Evolutionary conservation across 2,888 invertebrate species (phyloP), one percentile per base, ranked within the genome.

Genomic region (Sesia apiformis): DNA sequence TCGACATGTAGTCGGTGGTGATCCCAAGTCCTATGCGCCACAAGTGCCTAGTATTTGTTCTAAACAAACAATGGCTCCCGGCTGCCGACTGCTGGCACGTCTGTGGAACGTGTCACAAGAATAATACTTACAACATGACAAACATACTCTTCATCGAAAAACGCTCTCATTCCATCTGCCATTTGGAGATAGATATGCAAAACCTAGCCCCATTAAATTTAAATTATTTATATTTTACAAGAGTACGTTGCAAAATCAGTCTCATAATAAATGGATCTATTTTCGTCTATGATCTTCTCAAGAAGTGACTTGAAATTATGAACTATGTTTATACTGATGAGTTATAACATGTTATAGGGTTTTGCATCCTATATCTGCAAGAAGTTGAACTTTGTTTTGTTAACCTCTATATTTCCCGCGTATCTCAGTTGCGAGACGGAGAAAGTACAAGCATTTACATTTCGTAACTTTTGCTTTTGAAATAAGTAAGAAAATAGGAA

Each of bases 331-430:
- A 46, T 50, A 50, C 38, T 38, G 38, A 50, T 38, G 39, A 6
- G 38, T 56, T 55, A 58, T 56, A 42, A 52, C 53, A 40, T 46
- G n/a, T 59, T 63, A 62, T 62, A 67, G 61, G 65, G 66, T 72
- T 78, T 74, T 65, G 72, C 70, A 76, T 69, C 67, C 70, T 69
- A 71, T 71, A 71, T 70, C 63, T 69, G 66, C 62, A 68, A 70
- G 70, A 76, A 66, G 76, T 23, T 23, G 76, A 73, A 80, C 74
- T 74, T 74, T 87, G 85, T 87, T 87, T 77, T 86, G 74, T 78
- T 88, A 86, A 87, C 85, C 87, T 86, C 83, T 80, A 81, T 85
- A 76, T 74, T 74, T 69, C 74, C 69, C 70, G 70, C 72, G 71
- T 67, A 66, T 76, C 83, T 81, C 76, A 77, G 76, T 77, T 76